Conservation (phyloP, 2,113 vertebrate species). For the Pandion haliaetus region DNA sequence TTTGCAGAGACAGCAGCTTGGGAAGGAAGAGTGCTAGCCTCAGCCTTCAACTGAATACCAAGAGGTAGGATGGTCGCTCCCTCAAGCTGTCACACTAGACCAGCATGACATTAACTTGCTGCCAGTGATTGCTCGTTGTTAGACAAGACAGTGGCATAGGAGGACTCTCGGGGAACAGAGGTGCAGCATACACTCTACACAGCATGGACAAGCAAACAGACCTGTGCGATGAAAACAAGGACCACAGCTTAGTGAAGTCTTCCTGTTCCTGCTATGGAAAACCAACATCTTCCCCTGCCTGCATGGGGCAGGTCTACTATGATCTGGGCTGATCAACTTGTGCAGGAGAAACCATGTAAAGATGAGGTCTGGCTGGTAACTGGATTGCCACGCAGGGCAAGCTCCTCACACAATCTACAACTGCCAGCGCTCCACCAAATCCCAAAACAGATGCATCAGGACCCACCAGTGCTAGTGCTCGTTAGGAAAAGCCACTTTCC, state of each 20-base stretch:
- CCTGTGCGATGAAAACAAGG: not conserved
- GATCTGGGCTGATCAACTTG: rapidly evolving
- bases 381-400: rapidly evolving
- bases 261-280: not conserved
- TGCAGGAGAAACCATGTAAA: not conserved
- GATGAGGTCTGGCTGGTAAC: not conserved
- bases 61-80: not conserved
- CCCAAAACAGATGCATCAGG: not conserved
- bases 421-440: not conserved
- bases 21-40: not conserved
- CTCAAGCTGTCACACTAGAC: not conserved
- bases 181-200: not conserved
- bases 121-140: rapidly evolving
- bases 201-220: not conserved
- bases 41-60: too few relatives aligned
- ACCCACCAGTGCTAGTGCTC: not conserved
- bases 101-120: not conserved
- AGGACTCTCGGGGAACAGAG: not conserved
- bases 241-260: not conserved
- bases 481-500: rapidly evolving
- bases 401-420: not conserved
- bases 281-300: not conserved
- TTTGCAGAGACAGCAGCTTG: not conserved
- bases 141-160: not conserved
- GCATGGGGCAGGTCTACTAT: rapidly evolving